Evolutionary conservation across 1,140 invertebrate genomes (phyloP).

Genomic region (Sitophilus oryzae): DNA sequence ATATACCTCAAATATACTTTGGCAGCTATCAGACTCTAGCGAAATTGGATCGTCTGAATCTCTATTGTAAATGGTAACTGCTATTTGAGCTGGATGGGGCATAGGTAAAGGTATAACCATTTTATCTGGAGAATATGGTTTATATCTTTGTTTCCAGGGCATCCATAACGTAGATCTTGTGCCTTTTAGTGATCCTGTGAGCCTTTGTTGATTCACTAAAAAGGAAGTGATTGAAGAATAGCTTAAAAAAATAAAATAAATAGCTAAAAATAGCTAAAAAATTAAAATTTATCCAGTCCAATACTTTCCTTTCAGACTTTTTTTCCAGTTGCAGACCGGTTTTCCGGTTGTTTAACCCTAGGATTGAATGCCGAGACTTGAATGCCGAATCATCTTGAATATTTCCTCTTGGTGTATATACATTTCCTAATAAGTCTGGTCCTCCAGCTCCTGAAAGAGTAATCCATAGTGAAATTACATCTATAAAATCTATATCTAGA

Average conservation of each 20-base stretch:
- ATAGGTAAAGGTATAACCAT: conserved; percentile 75
- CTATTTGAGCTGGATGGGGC: conserved; percentile 80
- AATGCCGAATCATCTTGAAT: conserved; percentile 76
- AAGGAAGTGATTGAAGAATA: conserved; percentile 3
- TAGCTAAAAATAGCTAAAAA: too few species aligned
- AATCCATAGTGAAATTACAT: too few species aligned
- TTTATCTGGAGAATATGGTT: conserved; percentile 62
- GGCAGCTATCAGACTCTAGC: conserved; percentile 71
- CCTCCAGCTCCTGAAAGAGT: conserved; percentile 57
- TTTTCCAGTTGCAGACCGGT: conserved; percentile 47
- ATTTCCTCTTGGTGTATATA: conserved; percentile 76
- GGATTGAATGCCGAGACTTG: conserved; percentile 73
- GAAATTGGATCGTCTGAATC: conserved; percentile 79
- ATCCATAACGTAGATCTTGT: conserved; percentile 48
- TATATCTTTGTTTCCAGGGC: conserved; percentile 57
- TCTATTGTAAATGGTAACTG: conserved; percentile 73
- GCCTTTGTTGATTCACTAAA: conserved; percentile 44
- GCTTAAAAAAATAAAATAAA: conserved; percentile 12
- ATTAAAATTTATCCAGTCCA: too few species aligned
- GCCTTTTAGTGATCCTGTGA: conserved; percentile 31
- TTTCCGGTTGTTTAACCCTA: conserved; percentile 54
- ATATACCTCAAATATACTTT: conserved; percentile 69
- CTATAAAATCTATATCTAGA: neutral
- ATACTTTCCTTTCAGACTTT: conserved; percentile 52
- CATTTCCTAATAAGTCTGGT: conserved; percentile 68